A percentile compares a stretch with the other conserved stretches of the same genome.
These are phyloP conservation scores for Diachrysia chrysitis DNA, from an alignment of 2,888 invertebrate genomes.

Conservation along the genomic window DNA sequence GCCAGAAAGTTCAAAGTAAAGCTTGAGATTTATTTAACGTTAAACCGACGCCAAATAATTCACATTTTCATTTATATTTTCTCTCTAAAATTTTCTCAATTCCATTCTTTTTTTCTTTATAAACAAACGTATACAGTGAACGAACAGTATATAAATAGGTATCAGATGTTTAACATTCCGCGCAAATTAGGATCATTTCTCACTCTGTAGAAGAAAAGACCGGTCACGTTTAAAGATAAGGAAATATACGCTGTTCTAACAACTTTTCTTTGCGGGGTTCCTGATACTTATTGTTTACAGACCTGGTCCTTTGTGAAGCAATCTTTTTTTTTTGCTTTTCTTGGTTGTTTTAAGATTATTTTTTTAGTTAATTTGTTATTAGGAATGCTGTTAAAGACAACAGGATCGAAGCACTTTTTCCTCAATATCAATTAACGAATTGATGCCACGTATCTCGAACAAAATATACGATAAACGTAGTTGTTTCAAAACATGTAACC, in stretches of 20 bases:
- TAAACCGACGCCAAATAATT: neutral
- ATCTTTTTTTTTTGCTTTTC: slow-evolving; percentile 11
- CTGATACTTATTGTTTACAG: slow-evolving; percentile 48
- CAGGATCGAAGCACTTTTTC: no score
- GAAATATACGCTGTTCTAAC: slow-evolving; percentile 41
- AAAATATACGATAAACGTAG: no score
- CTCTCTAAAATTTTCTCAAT: neutral
- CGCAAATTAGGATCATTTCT: slow-evolving; percentile 53
- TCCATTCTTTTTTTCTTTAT: neutral
- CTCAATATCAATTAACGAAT: no score
- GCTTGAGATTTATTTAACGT: neutral
- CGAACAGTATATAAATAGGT: slow-evolving; percentile 34
- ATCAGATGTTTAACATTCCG: slow-evolving; percentile 47
- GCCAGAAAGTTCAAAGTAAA: slow-evolving; percentile 4
- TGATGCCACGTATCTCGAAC: no score
- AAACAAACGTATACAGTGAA: slow-evolving; percentile 18
- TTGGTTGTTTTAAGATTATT: slow-evolving; percentile 12
- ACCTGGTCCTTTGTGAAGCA: slow-evolving; percentile 16
- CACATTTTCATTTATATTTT: neutral
- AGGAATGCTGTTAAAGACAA: no score
- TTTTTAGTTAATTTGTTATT: neutral
- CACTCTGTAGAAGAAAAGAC: slow-evolving; percentile 43
- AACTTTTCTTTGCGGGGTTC: slow-evolving; percentile 38
- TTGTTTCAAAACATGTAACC: no score
- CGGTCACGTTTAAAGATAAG: slow-evolving; percentile 49